These are phyloP conservation scores for Meloidogyne hapla DNA, from an alignment of 1,140 invertebrate genomes.

Conservation along the genomic window DNA sequence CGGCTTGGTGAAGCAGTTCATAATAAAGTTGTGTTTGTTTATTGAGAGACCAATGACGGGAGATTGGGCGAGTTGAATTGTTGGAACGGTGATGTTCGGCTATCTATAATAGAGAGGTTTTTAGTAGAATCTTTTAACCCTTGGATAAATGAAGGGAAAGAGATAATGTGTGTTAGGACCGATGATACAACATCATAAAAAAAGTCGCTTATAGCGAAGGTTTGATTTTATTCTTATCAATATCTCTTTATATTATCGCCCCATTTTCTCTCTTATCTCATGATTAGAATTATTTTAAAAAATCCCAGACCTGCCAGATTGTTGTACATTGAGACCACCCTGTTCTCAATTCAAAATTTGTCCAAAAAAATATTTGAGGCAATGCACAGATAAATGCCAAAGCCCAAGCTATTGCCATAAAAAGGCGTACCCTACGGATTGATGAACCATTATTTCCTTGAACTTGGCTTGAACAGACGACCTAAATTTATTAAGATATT, in stretches of 20 bases:
- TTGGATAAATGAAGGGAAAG: background rate
- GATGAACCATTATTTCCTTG: conserved; percentile 34
- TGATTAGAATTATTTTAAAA: no score
- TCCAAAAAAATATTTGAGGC: conserved; percentile 56
- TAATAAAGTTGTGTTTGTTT: conserved; percentile 41
- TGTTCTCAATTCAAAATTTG: conserved; percentile 40
- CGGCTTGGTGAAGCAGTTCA: conserved; percentile 43
- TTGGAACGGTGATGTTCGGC: conserved; percentile 14
- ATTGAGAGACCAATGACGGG: conserved; percentile 26
- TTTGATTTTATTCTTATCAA: no score
- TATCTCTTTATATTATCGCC: no score
- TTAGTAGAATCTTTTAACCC: no score
- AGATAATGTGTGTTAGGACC: background rate
- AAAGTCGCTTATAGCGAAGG: no score
- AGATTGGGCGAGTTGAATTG: background rate
- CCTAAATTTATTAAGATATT: conserved; percentile 3
- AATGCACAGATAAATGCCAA: conserved; percentile 53
- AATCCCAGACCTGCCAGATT: conserved; percentile 42
- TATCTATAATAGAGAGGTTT: conserved; percentile 23
- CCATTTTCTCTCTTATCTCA: no score
- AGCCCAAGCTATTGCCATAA: conserved; percentile 46
- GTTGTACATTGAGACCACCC: conserved; percentile 55
- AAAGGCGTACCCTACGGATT: conserved; percentile 45
- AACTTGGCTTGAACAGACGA: conserved; percentile 23
- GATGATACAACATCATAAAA: no score